Evolutionary conservation across 2,797 vertebrate species (phyloP).

Genomic region (Sciurus carolinensis): DNA sequence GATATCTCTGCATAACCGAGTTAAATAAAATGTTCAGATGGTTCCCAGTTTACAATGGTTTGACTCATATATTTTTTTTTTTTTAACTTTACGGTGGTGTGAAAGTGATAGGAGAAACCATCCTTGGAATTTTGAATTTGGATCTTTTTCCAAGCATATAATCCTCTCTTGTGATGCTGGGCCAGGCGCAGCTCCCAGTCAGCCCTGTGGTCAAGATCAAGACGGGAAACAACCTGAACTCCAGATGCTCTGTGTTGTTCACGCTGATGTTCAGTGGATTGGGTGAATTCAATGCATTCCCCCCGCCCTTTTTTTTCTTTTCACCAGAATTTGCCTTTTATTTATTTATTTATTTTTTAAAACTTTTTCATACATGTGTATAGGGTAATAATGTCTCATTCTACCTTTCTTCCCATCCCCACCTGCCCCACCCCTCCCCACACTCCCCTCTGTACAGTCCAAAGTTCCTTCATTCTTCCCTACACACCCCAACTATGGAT

Average conservation of each 20-base stretch:
- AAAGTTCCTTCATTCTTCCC: too few species aligned
- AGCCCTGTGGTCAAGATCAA: neutral
- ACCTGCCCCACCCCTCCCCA: too few species aligned
- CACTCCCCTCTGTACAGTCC: too few species aligned
- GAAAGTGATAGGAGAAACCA: neutral
- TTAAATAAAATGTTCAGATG: neutral
- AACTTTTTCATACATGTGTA: too few species aligned
- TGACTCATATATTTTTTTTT: too few species aligned
- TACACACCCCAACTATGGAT: too few species aligned
- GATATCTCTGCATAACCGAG: neutral
- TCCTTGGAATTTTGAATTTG: too few species aligned
- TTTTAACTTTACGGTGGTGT: neutral
- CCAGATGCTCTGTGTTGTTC: fast-evolving
- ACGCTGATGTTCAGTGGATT: neutral
- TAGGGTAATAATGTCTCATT: too few species aligned
- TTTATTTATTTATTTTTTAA: too few species aligned
- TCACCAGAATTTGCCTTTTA: too few species aligned
- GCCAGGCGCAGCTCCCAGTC: neutral
- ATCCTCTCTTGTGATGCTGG: neutral
- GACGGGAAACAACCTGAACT: neutral
- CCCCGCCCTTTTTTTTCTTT: too few species aligned
- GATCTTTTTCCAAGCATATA: neutral
- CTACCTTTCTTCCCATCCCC: too few species aligned
- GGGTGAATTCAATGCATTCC: neutral
- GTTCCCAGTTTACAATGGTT: neutral